Percentiles rank a stretch among this genome's conserved stretches.
Conservation (phyloP, 2,888 invertebrate species). For the Tipula vernalis region DNA sequence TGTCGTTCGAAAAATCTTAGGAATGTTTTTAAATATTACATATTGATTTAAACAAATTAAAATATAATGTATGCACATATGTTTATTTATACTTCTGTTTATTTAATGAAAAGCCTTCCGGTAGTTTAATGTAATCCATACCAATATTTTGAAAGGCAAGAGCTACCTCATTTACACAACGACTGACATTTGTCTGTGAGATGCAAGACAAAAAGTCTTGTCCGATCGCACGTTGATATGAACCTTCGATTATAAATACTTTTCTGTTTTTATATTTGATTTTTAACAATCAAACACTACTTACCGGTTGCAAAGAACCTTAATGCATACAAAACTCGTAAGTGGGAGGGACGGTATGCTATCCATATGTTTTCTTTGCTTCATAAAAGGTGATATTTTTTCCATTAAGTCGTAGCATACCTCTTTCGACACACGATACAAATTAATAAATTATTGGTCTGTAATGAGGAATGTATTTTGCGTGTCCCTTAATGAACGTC, state of each 20-base stretch:
- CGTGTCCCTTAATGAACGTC: background rate
- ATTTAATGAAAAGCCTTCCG: background rate
- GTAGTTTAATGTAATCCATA: background rate
- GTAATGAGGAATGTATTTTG: background rate
- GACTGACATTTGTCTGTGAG: conserved; percentile 15
- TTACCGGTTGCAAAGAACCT: conserved; percentile 14
- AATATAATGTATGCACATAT: background rate
- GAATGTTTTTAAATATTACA: background rate
- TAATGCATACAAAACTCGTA: conserved; percentile 5
- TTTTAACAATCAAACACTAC: background rate
- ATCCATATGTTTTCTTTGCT: conserved; percentile 10
- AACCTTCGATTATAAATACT: background rate
- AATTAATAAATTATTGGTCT: conserved; percentile 13
- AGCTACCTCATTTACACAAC: conserved; percentile 13
- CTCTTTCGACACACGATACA: conserved; percentile 13
- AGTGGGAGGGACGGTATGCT: conserved; percentile 5
- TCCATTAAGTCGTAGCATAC: conserved; percentile 13
- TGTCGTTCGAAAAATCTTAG: background rate
- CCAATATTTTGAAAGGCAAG: conserved; percentile 14
- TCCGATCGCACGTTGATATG: conserved; percentile 14
- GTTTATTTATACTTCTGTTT: background rate
- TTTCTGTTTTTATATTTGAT: background rate
- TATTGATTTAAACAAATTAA: background rate
- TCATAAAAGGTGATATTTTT: conserved; percentile 13
- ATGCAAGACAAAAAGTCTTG: conserved; percentile 14